Percentiles rank a stretch among this genome's conserved stretches.
phyloP scores from a whole-genome alignment of 2,113 vertebrate genomes.

The Corynorhinus townsendii region DNA sequence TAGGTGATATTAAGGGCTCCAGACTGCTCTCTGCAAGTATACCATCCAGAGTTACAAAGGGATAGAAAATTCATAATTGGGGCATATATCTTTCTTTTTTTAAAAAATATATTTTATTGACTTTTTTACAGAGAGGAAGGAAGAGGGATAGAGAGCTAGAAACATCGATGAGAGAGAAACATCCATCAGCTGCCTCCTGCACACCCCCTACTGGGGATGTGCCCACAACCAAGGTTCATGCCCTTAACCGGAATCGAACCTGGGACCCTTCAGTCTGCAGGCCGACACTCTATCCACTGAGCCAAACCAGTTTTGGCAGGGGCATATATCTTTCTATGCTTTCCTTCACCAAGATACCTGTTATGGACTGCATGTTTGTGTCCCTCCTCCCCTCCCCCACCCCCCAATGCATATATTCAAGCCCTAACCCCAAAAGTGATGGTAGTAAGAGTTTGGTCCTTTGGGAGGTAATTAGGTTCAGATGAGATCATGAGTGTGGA shows the following conservation, averaged over 20 bases:
- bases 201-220: no score
- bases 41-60: not conserved
- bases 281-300: no score
- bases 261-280: no score
- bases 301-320: no score
- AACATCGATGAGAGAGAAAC: no score
- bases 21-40: not conserved
- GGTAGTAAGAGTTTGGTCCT: not conserved
- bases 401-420: not conserved
- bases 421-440: not conserved
- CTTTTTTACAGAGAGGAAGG: no score
- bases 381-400: no score
- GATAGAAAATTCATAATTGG: not conserved
- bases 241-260: no score
- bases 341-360: not conserved
- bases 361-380: not conserved
- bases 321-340: not conserved
- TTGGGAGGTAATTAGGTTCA: not conserved
- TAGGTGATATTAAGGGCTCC: not conserved
- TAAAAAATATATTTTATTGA: no score
- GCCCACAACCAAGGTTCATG: no score
- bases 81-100: not conserved
- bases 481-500: not conserved
- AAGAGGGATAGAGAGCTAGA: no score
- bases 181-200: no score